Percentiles rank a stretch among this genome's conserved stretches.
Conservation (phyloP, 2,113 vertebrate species). For the Physeter macrocephalus region DNA sequence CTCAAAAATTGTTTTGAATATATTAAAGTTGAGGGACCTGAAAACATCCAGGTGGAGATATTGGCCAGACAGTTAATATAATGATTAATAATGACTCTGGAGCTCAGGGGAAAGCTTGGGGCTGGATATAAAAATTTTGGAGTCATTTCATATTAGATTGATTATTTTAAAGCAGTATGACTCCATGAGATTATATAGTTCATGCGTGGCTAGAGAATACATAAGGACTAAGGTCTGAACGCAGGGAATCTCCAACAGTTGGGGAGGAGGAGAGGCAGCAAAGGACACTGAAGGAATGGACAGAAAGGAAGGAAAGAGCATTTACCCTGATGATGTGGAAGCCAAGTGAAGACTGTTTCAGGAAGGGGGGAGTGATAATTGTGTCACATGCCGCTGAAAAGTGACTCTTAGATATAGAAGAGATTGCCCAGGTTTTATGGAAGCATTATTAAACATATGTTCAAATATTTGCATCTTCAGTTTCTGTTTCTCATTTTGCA, state of each 20-base stretch:
- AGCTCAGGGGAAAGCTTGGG: not conserved
- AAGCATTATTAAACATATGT: not conserved
- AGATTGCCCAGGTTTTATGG: not conserved
- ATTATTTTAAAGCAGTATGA: not conserved
- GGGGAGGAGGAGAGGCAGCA: not conserved
- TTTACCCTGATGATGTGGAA: not conserved
- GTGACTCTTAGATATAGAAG: not conserved
- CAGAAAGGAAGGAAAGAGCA: not conserved
- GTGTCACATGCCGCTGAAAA: not conserved
- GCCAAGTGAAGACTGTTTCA: not conserved
- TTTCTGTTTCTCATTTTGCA: constrained; percentile 24
- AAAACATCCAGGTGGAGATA: not conserved
- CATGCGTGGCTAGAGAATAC: not conserved
- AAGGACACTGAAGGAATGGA: not conserved
- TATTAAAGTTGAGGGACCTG: not conserved
- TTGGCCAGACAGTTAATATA: not conserved
- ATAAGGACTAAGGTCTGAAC: not conserved
- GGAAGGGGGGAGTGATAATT: not conserved
- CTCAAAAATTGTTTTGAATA: not conserved
- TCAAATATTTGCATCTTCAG: not conserved
- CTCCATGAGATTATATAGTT: not conserved
- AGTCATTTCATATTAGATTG: not conserved
- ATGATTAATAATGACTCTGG: not conserved
- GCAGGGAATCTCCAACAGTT: not conserved
- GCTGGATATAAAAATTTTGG: not conserved